Conservation (phyloP, 2,113 vertebrate species). For the Eptatretus burgeri region DNA sequence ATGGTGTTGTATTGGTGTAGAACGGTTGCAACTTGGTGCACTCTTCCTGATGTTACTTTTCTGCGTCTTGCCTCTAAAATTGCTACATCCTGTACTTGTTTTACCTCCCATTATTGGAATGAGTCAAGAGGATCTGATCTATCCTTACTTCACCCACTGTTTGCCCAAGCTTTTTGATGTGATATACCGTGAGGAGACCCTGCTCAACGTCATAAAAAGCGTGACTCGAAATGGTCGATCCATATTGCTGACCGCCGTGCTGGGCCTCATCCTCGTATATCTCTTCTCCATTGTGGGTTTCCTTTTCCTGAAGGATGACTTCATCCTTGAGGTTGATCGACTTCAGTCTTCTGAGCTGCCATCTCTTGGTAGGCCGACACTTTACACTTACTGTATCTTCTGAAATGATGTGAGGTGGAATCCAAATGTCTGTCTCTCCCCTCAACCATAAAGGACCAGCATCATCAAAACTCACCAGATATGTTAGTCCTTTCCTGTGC, state of each 20-base stretch:
- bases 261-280: slow-evolving; percentile 91
- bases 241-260: slow-evolving; percentile 71
- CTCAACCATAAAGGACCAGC: too few relatives aligned
- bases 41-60: not conserved
- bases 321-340: slow-evolving; percentile 75
- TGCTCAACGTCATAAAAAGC: slow-evolving; percentile 91
- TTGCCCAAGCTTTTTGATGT: slow-evolving; percentile 54
- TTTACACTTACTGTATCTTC: too few relatives aligned
- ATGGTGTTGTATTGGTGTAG: not conserved
- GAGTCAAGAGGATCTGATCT: not conserved
- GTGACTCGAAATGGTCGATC: slow-evolving; percentile 86
- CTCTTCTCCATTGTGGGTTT: slow-evolving; percentile 97
- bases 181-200: slow-evolving; percentile 85
- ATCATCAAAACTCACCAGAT: too few relatives aligned
- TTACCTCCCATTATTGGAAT: not conserved
- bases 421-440: too few relatives aligned
- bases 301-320: slow-evolving; percentile 74
- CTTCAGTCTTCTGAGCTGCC: slow-evolving; percentile 21
- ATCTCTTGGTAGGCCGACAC: not conserved
- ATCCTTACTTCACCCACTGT: slow-evolving; percentile 8
- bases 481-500: too few relatives aligned
- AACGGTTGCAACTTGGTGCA: not conserved
- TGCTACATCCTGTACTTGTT: not conserved
- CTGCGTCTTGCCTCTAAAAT: not conserved
- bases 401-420: too few relatives aligned